Conservation (phyloP, 2,797 vertebrate species). For the Brachyalestes nurse region DNA sequence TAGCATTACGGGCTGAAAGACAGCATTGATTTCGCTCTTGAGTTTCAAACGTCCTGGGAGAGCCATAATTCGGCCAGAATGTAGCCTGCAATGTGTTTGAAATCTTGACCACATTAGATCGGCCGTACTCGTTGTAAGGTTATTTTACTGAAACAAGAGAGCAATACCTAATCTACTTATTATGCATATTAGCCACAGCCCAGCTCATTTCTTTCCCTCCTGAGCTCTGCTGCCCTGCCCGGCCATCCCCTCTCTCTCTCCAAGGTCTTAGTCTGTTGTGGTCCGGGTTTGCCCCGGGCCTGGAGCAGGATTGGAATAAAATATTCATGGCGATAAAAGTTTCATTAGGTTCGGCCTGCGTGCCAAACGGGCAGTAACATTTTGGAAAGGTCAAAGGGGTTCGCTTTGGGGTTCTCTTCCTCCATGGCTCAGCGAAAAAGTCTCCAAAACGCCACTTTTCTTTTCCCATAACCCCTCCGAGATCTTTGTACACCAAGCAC, state of each 20-base stretch:
- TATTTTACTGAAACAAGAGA: constrained; percentile 15
- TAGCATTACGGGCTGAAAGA: neutral
- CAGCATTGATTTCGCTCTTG: constrained; percentile 3
- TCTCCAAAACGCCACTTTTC: constrained; percentile 54
- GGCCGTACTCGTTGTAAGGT: constrained; percentile 12
- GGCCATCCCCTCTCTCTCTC: constrained; percentile 26
- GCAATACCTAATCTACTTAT: constrained; percentile 21
- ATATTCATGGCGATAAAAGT: constrained; percentile 82
- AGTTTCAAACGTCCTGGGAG: neutral
- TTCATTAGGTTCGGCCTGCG: constrained; percentile 78
- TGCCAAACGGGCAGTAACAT: constrained; percentile 82
- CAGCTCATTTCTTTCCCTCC: constrained; percentile 26
- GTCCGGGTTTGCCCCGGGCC: constrained; percentile 73
- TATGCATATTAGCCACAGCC: constrained; percentile 23
- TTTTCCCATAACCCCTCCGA: constrained; percentile 47
- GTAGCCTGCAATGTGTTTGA: neutral
- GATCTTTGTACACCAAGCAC: constrained; percentile 42
- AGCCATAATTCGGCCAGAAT: constrained; percentile 1
- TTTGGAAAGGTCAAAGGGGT: constrained; percentile 80
- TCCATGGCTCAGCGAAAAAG: constrained; percentile 64
- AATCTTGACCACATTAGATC: neutral
- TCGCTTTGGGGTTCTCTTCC: constrained; percentile 65
- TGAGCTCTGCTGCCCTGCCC: constrained; percentile 14
- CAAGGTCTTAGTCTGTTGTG: constrained; percentile 68
- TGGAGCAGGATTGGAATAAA: constrained; percentile 73